phyloP scores from a whole-genome alignment of 2,797 vertebrate species.

The Sebastiscus tertius region DNA sequence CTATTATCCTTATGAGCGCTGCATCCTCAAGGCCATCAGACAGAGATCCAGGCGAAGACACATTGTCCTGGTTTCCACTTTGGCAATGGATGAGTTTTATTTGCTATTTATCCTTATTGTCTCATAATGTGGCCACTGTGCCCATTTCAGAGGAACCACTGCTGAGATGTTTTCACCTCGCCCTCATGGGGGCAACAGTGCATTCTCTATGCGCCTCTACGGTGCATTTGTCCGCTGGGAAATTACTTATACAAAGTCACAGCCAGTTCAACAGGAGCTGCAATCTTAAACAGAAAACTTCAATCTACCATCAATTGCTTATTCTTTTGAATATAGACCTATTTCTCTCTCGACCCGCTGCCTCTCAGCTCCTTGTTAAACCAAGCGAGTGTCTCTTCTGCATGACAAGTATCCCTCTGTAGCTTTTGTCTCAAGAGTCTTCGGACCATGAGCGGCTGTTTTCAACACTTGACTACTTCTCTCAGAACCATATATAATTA shows the following conservation, averaged over 20 bases:
- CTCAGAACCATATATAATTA: conserved; percentile 71
- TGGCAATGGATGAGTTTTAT: background rate
- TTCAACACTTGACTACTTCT: conserved; percentile 69
- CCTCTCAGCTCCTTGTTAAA: conserved; percentile 56
- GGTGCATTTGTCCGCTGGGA: conserved; percentile 2
- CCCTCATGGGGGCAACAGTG: conserved; percentile 47
- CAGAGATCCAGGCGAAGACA: conserved; percentile 1
- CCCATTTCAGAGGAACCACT: conserved; percentile 2
- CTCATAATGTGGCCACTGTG: conserved; percentile 6
- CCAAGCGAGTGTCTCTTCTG: conserved; percentile 56
- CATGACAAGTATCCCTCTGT: conserved; percentile 70
- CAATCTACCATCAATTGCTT: conserved; percentile 47
- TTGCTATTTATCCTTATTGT: conserved; percentile 8
- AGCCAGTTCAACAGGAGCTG: conserved; percentile 39
- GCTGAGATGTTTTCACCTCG: background rate
- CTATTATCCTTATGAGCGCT: conserved; percentile 22
- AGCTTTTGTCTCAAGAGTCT: conserved; percentile 73
- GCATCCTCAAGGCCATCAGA: conserved; percentile 7
- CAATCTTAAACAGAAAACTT: conserved; percentile 43
- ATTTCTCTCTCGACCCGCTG: conserved; percentile 45
- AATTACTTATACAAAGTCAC: conserved; percentile 40
- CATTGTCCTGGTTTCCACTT: conserved; percentile 25
- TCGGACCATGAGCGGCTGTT: conserved; percentile 60
- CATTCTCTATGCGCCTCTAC: background rate
- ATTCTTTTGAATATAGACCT: conserved; percentile 59